phyloP scores from a whole-genome alignment of 2,113 vertebrate genomes.

The Loxodonta africana region DNA sequence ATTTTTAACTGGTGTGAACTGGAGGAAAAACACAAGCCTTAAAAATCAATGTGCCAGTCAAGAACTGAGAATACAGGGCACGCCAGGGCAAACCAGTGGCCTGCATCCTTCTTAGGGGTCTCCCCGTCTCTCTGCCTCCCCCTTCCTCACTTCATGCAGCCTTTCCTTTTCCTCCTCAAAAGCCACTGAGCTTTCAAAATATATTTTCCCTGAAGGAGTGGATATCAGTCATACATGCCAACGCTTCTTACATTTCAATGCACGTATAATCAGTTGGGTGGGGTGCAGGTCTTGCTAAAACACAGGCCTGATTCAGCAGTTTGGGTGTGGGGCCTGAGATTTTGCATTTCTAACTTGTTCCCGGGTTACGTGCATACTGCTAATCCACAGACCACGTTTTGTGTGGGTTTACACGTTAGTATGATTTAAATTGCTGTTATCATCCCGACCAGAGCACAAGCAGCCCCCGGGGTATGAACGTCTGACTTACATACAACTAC shows the following conservation, averaged over 20 bases:
- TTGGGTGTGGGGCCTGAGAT: neutral
- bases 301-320: neutral
- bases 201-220: neutral
- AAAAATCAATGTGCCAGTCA: constrained; percentile 66
- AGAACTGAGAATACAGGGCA: constrained; percentile 77
- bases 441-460: neutral
- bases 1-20: constrained; percentile 87
- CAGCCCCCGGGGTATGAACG: no score
- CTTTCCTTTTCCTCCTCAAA: constrained; percentile 13
- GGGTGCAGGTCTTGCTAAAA: neutral
- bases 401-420: neutral
- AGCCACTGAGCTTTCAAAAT: neutral
- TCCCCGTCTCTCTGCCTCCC: neutral
- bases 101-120: constrained; percentile 70
- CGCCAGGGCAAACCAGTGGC: constrained; percentile 68
- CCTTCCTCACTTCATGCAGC: neutral
- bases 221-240: neutral
- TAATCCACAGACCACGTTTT: neutral
- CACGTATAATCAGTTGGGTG: no score
- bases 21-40: constrained; percentile 73
- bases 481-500: no score
- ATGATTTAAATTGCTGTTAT: neutral
- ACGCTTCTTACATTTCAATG: neutral
- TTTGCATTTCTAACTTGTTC: neutral
- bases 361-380: neutral